Percentiles rank a stretch among this genome's conserved stretches.
Conservation (phyloP, 2,113 vertebrate genomes). For the Anarrhichthys ocellatus region DNA sequence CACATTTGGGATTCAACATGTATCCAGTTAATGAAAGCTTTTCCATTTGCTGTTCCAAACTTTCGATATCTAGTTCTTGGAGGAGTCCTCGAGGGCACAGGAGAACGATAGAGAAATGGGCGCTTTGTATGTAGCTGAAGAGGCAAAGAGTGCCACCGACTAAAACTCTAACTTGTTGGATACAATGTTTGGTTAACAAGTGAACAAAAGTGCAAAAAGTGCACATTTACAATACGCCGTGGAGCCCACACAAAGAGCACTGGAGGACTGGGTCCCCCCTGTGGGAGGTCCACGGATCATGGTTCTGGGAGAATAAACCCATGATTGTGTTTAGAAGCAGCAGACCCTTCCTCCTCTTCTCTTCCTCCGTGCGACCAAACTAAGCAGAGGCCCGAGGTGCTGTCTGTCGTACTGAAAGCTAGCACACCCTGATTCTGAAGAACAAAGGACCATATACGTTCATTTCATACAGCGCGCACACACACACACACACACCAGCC, state of each 20-base stretch:
- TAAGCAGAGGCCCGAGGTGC: constrained; percentile 29
- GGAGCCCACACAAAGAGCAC: background rate
- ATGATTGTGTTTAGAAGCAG: background rate
- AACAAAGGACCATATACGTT: constrained; percentile 22
- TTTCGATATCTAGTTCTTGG: background rate
- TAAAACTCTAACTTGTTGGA: background rate
- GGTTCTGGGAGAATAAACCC: background rate
- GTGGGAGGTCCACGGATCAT: background rate
- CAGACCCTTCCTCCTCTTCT: constrained; percentile 9
- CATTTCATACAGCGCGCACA: constrained; percentile 13
- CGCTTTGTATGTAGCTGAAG: background rate
- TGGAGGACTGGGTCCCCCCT: background rate
- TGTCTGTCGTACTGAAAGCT: constrained; percentile 55
- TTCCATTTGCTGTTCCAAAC: background rate
- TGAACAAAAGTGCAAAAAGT: constrained; percentile 7
- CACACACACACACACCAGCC: background rate
- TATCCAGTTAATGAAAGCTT: background rate
- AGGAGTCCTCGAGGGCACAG: background rate
- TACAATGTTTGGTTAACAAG: background rate
- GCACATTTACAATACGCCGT: background rate
- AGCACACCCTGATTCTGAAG: constrained; percentile 22
- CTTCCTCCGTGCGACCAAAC: background rate
- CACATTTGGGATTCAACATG: background rate
- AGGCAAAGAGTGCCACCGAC: background rate
- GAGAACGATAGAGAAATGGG: background rate